Evolutionary conservation across 2,888 invertebrate species (phyloP).

Genomic region (Parascotia fuliginaria): DNA sequence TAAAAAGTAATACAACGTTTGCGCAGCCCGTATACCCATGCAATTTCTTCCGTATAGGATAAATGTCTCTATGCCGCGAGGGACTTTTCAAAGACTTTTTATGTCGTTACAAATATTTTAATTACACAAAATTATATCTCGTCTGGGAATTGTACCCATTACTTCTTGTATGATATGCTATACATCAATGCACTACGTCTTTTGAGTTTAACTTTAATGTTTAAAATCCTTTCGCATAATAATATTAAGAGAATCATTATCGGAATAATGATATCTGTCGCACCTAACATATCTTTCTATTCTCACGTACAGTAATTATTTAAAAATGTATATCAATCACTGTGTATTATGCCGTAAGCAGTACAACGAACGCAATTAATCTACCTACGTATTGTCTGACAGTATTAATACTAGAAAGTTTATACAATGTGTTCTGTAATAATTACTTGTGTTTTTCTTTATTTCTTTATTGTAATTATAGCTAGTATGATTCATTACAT

Average conservation of each 20-base stretch:
- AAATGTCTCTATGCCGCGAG: too few relatives aligned
- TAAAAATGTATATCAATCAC: constrained; percentile 38
- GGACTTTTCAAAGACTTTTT: too few relatives aligned
- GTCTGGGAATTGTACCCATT: too few relatives aligned
- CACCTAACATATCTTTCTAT: constrained; percentile 34
- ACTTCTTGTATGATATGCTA: too few relatives aligned
- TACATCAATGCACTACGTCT: too few relatives aligned
- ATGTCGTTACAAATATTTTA: too few relatives aligned
- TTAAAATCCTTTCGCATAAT: too few relatives aligned
- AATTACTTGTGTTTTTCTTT: constrained; percentile 47
- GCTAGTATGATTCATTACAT: constrained; percentile 26
- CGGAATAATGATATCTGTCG: neutral
- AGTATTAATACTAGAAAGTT: constrained; percentile 59
- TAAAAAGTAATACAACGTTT: too few relatives aligned
- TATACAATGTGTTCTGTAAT: constrained; percentile 47
- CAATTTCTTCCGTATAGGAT: too few relatives aligned
- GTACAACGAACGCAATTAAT: constrained; percentile 53
- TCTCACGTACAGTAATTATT: constrained; percentile 34
- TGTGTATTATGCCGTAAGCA: constrained; percentile 33
- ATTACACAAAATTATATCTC: too few relatives aligned
- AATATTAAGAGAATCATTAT: neutral
- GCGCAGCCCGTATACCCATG: too few relatives aligned
- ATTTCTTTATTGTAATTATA: neutral
- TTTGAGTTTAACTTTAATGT: too few relatives aligned
- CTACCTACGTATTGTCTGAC: constrained; percentile 30